A percentile compares a stretch with the other conserved stretches of the same genome.
These are phyloP conservation scores for Leucania comma DNA, from an alignment of 2,888 invertebrate genomes.

Conservation along the genomic window DNA sequence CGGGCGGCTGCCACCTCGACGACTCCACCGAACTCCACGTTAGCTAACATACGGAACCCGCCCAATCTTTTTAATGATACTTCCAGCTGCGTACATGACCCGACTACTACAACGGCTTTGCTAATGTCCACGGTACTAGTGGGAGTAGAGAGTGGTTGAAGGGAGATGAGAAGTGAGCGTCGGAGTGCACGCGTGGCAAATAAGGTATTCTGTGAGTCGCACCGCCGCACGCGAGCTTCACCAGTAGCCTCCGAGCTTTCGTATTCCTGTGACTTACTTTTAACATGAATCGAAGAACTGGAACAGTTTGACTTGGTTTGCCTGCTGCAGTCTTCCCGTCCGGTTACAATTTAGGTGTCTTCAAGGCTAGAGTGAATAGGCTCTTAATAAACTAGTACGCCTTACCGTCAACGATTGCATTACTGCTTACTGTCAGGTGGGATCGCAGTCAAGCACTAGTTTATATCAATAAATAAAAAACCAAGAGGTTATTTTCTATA, in stretches of 20 bases:
- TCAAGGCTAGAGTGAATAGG: no score
- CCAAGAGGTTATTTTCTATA: neutral
- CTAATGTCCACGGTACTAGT: neutral
- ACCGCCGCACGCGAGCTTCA: neutral
- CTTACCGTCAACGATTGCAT: no score
- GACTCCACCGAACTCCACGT: neutral
- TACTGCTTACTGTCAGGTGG: no score
- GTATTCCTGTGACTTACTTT: neutral
- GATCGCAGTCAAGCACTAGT: no score
- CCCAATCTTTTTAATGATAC: slow-evolving; percentile 2
- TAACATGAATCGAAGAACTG: no score
- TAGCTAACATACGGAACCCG: neutral
- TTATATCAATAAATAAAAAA: no score
- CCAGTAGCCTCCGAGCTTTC: neutral
- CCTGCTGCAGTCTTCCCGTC: no score
- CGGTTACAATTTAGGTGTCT: no score
- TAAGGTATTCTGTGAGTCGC: slow-evolving; percentile 24
- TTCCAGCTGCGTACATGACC: slow-evolving; percentile 33
- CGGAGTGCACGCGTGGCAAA: slow-evolving; percentile 17
- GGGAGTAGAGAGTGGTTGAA: neutral
- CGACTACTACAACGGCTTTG: no score
- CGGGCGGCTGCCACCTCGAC: slow-evolving; percentile 53
- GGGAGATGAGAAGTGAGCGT: neutral
- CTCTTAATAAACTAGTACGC: no score
- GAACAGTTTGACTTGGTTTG: no score